Evolutionary conservation across 2,113 vertebrate genomes (phyloP).

Genomic region (Mesoclemmys tuberculata): DNA sequence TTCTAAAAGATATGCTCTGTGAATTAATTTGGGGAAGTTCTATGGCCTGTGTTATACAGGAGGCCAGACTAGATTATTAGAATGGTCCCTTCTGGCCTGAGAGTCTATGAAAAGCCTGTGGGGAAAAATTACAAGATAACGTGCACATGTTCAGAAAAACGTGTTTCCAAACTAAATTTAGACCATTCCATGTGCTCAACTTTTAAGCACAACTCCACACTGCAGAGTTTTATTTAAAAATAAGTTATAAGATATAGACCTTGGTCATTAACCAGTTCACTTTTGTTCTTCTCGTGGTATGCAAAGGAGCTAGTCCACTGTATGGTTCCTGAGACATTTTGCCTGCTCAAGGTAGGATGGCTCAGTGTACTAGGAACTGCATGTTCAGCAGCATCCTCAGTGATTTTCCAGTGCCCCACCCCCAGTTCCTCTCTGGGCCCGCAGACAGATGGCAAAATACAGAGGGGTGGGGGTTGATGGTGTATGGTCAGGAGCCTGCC

Average conservation of each 20-base stretch:
- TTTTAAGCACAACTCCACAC: background rate
- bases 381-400: background rate
- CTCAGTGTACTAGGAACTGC: background rate
- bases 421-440: background rate
- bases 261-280: background rate
- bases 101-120: background rate
- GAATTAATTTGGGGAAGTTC: background rate
- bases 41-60: background rate
- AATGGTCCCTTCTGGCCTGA: background rate
- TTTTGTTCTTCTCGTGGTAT: background rate
- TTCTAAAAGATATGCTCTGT: background rate
- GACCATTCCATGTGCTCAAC: background rate
- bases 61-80: background rate
- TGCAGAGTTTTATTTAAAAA: background rate
- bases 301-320: background rate
- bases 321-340: background rate
- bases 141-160: background rate
- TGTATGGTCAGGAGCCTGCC: background rate
- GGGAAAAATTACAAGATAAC: background rate
- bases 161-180: background rate
- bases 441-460: constrained; percentile 28
- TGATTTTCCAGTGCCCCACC: background rate
- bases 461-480: constrained; percentile 10
- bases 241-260: background rate
- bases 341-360: constrained; percentile 8